Base-by-base conservation (phyloP, 2,888 invertebrate genomes). In the Teleiodes luculella region DNA sequence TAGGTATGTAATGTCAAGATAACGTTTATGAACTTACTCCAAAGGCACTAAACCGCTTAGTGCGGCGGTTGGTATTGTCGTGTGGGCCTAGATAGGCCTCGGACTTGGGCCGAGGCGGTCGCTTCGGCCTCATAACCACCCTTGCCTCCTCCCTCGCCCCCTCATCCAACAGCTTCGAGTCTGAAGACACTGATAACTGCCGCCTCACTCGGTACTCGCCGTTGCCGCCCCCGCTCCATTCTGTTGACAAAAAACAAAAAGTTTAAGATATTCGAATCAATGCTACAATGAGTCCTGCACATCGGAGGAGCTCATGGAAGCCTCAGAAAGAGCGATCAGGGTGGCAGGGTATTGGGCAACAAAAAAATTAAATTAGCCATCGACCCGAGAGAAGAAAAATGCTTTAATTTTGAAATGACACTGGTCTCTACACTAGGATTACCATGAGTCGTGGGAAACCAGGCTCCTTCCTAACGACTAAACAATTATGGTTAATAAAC, bases 11-110 rank as follows among this genome's bases (percentile, higher is more conserved):
- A n/a, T 33, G 10, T 11, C 8, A 33, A 33, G 14, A 3, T 13
- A 14, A 4, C 1, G n/a, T 20, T 20, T 20, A 24, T 8, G 6
- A 53, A 91, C 95, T 93, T 84, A 98, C 98, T 92, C 97, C 97
- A 92, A 98, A 98, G 85, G 98, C 98, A 82, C 97, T 97, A 91
- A 96, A 97, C 85, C 98, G 93, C 92, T 98, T 98, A 76, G 95
- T 95, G 83, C 96, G 92, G 86, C 96, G 91, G 86, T 95, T 93
- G 67, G 93, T 92, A 83, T 93, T 93, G 77, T 92, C 92, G 91
- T 88, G 92, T 7, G 87, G 92, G 67, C 95, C 95, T 70, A 97
- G 93, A 88, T 96, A 96, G 62, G 97, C 97, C 91, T 98, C 98
- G 16, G 98, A 98, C 86, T 98, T 97, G 73, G 98, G 98, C 91